Base-by-base conservation (phyloP, 2,888 invertebrate species). In the Flexamia atlantica region DNA sequence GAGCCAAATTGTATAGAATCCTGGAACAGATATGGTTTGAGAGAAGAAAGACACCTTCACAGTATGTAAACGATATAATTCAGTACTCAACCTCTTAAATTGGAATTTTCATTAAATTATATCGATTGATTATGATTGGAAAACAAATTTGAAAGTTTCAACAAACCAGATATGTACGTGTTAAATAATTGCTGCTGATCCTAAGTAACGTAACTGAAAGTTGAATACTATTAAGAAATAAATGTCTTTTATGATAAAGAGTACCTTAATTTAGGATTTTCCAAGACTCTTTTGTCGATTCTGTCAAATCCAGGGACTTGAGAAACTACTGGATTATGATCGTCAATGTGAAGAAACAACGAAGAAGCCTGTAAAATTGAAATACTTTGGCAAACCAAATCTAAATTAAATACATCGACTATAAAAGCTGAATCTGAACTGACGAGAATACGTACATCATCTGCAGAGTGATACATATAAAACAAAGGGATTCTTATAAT, bases 241-340 rank as follows among this genome's bases (percentile, higher is more conserved):
- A n/a, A n/a, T n/a, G n/a, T n/a, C n/a, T n/a, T n/a, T n/a, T n/a
- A n/a, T n/a, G n/a, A n/a, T n/a, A 28, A 64, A 23, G 46, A 25
- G 40, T 72, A 82, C 82, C 82, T 70, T 46, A 82, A n/a, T 46
- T 72, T 42, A 20, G 82, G 72, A 30, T 46, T 42, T 23, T 50
- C 70, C n/a, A 46, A 50, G 23, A 28, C 40, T n/a, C 72, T 40
- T 53, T 82, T 82, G 32, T 42, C 53, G 28, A 82, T 60, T 20
- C n/a, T 23, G 72, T 82, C 82, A 17, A 72, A 53, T 1, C 82
- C 82, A 42, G 82, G 82, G 4, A 46, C 28, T 25, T 46, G 25
- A 30, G 30, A 50, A 7, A 46, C 79, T 9, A 23, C 53, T 50
- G 53, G 30, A 1, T n/a, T 50, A 10, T 20, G 5, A 23, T 50